These are phyloP conservation scores for Argyra leucocephala DNA, from an alignment of 2,888 invertebrate genomes.

Conservation along the genomic window DNA sequence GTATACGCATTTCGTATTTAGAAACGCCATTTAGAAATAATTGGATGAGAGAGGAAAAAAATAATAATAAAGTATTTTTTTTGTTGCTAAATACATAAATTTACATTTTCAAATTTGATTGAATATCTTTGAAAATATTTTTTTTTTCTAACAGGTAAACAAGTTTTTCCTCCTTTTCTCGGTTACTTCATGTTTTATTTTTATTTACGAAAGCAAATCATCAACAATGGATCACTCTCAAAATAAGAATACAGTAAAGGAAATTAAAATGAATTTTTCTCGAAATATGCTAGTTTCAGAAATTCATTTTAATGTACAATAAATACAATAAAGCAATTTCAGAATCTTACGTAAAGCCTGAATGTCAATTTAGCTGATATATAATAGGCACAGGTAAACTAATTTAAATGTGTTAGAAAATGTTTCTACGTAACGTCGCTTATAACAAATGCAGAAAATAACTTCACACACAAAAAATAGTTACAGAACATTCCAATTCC, in stretches of 20 bases:
- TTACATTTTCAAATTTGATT: conserved; percentile 6
- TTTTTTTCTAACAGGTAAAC: neutral
- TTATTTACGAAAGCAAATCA: neutral
- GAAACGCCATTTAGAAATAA: neutral
- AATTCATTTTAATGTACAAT: too few relatives aligned
- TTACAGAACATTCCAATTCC: too few relatives aligned
- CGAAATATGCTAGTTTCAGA: too few relatives aligned
- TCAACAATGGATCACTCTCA: neutral
- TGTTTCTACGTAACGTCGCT: too few relatives aligned
- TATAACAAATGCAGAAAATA: too few relatives aligned
- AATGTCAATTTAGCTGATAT: too few relatives aligned
- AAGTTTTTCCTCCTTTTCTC: neutral
- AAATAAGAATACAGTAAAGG: neutral
- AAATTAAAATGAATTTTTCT: neutral
- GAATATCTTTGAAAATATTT: conserved; percentile 1
- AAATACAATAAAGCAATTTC: too few relatives aligned
- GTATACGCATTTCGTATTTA: neutral
- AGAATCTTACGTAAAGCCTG: too few relatives aligned
- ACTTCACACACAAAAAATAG: too few relatives aligned
- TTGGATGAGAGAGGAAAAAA: neutral
- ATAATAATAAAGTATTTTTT: neutral
- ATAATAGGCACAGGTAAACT: too few relatives aligned
- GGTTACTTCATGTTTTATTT: neutral
- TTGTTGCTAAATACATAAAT: neutral
- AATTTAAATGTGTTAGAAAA: too few relatives aligned